Percentiles rank a stretch among this genome's conserved stretches.
Conservation (phyloP, 1,140 invertebrate species). For the Reticulitermes speratus region DNA sequence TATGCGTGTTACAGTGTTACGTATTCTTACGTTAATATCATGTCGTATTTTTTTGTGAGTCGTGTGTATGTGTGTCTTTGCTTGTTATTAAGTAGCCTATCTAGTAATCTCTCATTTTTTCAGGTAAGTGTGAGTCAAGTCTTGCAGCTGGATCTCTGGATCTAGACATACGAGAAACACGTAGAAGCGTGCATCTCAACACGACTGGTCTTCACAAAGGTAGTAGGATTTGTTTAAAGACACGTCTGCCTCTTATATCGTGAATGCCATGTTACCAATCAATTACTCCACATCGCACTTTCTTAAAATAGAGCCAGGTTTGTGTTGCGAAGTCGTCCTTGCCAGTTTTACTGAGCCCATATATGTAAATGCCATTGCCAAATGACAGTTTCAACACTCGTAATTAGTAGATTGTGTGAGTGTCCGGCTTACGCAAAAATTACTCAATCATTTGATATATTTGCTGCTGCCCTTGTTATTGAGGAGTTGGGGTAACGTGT, state of each 20-base stretch:
- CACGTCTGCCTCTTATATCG: background rate
- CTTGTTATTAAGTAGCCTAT: background rate
- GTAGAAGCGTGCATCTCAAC: background rate
- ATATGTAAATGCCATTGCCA: conserved; percentile 7
- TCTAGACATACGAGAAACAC: too few species aligned
- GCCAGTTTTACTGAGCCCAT: background rate
- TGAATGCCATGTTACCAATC: background rate
- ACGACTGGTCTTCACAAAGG: background rate
- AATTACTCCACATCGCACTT: background rate
- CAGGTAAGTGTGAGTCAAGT: background rate
- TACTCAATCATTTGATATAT: background rate
- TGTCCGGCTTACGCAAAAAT: background rate
- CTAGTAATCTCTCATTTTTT: background rate
- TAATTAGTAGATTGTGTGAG: background rate
- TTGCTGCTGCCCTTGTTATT: too few species aligned
- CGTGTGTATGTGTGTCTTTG: too few species aligned
- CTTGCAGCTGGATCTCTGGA: background rate
- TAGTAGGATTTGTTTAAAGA: background rate
- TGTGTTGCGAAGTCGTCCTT: background rate
- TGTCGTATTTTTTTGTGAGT: too few species aligned
- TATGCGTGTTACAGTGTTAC: too few species aligned
- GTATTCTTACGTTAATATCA: too few species aligned
- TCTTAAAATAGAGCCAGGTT: background rate
- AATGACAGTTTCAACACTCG: conserved; percentile 5
- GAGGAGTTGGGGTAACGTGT: too few species aligned